These are phyloP conservation scores for Cherax quadricarinatus DNA, from an alignment of 1,140 invertebrate genomes.

Conservation along the genomic window DNA sequence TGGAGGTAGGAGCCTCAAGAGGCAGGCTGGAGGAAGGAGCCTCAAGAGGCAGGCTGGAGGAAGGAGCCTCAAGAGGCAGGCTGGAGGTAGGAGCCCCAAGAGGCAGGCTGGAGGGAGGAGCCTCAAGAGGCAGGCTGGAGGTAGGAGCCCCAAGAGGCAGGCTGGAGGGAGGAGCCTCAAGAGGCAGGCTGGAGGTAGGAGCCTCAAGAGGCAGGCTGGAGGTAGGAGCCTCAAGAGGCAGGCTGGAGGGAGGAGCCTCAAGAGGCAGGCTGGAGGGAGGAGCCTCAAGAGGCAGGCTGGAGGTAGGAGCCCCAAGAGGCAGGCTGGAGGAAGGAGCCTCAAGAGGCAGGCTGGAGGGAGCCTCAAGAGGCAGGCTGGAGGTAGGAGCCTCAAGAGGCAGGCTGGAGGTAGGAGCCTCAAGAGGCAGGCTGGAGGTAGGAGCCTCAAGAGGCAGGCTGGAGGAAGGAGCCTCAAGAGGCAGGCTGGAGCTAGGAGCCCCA, in stretches of 20 bases:
- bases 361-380: conserved; percentile 26
- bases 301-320: conserved; percentile 35
- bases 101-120: conserved; percentile 26
- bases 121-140: conserved; percentile 30
- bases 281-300: conserved; percentile 31
- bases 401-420: conserved; percentile 20
- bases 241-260: conserved; percentile 17
- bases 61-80: conserved; percentile 34
- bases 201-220: conserved; percentile 30
- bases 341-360: no score
- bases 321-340: conserved; percentile 3
- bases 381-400: conserved; percentile 36
- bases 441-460: conserved; percentile 29
- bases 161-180: conserved; percentile 24
- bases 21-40: conserved; percentile 19
- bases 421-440: conserved; percentile 28
- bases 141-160: conserved; percentile 33
- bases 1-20: conserved; percentile 32
- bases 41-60: conserved; percentile 30
- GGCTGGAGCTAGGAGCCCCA: conserved; percentile 5
- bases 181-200: conserved; percentile 20
- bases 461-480: conserved; percentile 37
- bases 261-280: conserved; percentile 34
- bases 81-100: conserved; percentile 23
- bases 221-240: conserved; percentile 29